Conservation (phyloP, 1,140 invertebrate genomes). For the Anagrus nilaparvatae region DNA sequence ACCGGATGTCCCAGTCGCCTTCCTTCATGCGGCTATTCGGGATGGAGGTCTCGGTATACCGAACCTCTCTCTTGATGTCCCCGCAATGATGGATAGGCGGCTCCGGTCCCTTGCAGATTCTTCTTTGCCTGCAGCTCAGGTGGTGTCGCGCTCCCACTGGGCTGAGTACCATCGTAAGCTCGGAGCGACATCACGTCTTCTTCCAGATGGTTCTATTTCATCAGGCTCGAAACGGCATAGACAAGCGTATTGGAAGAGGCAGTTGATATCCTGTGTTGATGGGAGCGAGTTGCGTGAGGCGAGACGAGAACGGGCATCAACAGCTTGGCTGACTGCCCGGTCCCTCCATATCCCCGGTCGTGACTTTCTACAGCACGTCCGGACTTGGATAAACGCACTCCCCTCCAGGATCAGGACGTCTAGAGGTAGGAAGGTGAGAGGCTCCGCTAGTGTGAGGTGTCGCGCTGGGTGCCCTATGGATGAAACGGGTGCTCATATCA, state of each 20-base stretch:
- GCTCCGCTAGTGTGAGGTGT: neutral
- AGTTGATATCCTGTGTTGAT: neutral
- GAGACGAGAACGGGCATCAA: neutral
- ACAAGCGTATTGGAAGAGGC: neutral
- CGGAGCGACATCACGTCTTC: too few species aligned
- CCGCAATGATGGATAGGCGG: too few species aligned
- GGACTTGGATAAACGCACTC: neutral
- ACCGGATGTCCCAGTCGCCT: conserved; percentile 22
- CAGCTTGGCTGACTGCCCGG: neutral
- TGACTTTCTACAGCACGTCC: neutral
- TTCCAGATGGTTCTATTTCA: too few species aligned
- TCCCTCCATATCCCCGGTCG: neutral
- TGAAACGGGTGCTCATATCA: too few species aligned
- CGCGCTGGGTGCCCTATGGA: neutral
- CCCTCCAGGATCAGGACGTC: neutral
- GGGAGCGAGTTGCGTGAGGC: neutral
- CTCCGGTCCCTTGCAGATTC: too few species aligned
- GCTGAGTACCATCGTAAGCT: too few species aligned
- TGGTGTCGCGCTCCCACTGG: too few species aligned
- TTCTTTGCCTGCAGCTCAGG: too few species aligned
- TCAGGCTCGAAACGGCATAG: too few species aligned
- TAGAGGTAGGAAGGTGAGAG: neutral
- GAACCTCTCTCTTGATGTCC: too few species aligned
- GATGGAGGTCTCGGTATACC: conserved; percentile 27
- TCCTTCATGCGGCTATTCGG: conserved; percentile 24